These are phyloP conservation scores for Scartelaos histophorus DNA, from an alignment of 2,113 vertebrate species.

Conservation along the genomic window DNA sequence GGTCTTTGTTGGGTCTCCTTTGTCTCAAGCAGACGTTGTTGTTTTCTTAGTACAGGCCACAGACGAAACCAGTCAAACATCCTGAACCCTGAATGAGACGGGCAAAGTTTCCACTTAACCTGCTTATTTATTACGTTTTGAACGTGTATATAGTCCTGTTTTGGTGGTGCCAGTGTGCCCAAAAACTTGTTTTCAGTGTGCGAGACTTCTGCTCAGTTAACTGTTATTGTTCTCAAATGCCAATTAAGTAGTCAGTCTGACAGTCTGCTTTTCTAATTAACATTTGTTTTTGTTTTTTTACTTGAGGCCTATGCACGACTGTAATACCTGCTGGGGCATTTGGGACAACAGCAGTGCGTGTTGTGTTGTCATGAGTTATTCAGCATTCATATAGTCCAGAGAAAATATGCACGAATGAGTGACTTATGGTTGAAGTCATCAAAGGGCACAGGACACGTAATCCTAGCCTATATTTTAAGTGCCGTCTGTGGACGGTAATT, in stretches of 20 bases:
- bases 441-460: neutral
- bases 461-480: neutral
- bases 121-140: neutral
- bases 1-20: constrained; percentile 22
- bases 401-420: constrained; percentile 12
- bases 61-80: neutral
- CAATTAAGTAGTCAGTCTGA: neutral
- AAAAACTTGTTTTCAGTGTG: neutral
- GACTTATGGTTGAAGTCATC: constrained; percentile 18
- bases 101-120: neutral
- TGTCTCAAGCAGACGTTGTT: constrained; percentile 11
- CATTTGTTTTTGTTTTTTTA: neutral
- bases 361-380: constrained; percentile 3
- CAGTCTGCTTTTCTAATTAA: constrained; percentile 1
- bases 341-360: neutral
- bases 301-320: neutral
- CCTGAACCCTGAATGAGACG: neutral
- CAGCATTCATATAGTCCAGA: neutral
- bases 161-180: neutral
- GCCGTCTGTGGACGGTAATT: neutral
- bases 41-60: neutral
- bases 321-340: no score
- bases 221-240: neutral
- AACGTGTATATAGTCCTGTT: neutral
- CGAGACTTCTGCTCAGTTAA: neutral